Evolutionary conservation across 2,113 vertebrate genomes (phyloP).

Genomic region (Ranitomeya imitator): DNA sequence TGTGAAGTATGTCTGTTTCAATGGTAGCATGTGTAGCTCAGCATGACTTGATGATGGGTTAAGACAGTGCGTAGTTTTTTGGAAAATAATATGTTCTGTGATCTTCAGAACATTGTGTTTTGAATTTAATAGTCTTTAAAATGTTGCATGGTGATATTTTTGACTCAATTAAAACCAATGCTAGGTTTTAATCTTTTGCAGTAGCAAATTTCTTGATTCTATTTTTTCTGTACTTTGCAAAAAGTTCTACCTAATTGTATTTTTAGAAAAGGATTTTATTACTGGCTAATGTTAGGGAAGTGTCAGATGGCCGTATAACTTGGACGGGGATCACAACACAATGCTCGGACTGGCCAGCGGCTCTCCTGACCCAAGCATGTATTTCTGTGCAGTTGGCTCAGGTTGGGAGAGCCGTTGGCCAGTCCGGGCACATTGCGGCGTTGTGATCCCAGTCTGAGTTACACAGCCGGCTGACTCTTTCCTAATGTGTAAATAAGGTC

Average conservation of each 20-base stretch:
- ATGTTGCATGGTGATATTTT: background rate
- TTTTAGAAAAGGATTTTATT: background rate
- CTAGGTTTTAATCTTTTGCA: background rate
- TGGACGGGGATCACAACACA: no score
- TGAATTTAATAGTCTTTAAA: background rate
- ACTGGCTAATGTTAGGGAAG: no score
- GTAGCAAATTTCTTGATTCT: background rate
- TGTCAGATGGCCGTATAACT: no score
- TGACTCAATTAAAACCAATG: background rate
- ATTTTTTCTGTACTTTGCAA: background rate
- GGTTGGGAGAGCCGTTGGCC: no score
- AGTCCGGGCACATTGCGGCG: no score
- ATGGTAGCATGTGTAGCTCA: conserved; percentile 3
- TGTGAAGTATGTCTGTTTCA: conserved; percentile 35
- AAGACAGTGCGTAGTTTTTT: conserved; percentile 1
- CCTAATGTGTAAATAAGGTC: no score
- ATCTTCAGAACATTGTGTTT: background rate
- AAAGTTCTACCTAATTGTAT: background rate
- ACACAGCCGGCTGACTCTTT: no score
- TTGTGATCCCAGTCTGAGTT: no score
- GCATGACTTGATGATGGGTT: background rate
- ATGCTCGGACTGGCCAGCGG: no score
- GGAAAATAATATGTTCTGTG: conserved; percentile 21
- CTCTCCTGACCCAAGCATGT: no score
- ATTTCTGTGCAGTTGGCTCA: no score